phyloP scores from a whole-genome alignment of 1,140 invertebrate genomes.

The Scaptomyza montana region DNA sequence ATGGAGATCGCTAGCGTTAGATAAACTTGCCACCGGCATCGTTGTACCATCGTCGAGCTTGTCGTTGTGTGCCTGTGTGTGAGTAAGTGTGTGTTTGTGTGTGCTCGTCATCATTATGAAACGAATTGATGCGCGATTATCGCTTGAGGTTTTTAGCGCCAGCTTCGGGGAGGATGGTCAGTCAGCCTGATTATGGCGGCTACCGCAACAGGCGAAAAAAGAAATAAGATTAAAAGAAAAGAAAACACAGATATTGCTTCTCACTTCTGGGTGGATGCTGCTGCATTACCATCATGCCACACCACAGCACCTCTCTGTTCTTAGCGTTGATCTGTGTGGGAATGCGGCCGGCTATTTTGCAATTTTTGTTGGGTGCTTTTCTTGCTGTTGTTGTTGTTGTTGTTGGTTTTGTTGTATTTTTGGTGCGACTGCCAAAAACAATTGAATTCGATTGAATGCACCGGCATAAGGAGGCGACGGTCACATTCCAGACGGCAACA shows the following conservation, averaged over 20 bases:
- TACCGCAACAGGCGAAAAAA: constrained; percentile 23
- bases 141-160: constrained; percentile 76
- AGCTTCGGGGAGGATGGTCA: constrained; percentile 42
- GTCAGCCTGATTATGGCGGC: constrained; percentile 65
- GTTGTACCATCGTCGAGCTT: constrained; percentile 20
- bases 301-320: constrained; percentile 2
- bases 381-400: background rate
- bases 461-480: constrained; percentile 68
- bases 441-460: constrained; percentile 82
- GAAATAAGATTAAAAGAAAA: background rate
- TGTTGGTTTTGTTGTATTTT: constrained; percentile 4
- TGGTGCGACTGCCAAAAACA: constrained; percentile 75
- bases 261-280: constrained; percentile 33
- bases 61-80: background rate
- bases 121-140: constrained; percentile 80
- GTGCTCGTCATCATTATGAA: constrained; percentile 78
- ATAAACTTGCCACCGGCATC: constrained; percentile 77
- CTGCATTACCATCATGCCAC: background rate
- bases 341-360: constrained; percentile 73
- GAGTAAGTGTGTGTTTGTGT: constrained; percentile 5
- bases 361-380: constrained; percentile 60
- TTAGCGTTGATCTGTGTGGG: constrained; percentile 58
- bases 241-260: constrained; percentile 20
- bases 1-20: constrained; percentile 72
- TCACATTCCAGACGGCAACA: constrained; percentile 69